phyloP scores from a whole-genome alignment of 2,888 invertebrate genomes.

The Chesias legatella region DNA sequence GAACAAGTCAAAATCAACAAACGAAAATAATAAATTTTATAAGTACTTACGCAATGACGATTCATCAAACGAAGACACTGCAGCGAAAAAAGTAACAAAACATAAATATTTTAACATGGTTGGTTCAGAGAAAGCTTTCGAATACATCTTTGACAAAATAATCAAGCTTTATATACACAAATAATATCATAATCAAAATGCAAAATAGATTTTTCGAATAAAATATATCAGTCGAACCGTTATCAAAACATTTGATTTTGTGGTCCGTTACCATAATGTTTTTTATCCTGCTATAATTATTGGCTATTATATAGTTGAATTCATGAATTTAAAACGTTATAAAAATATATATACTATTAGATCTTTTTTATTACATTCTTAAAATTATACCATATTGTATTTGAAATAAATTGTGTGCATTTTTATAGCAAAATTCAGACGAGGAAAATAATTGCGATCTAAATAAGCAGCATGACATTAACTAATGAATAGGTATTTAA shows the following conservation, averaged over 20 bases:
- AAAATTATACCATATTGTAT: no score
- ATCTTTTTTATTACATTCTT: no score
- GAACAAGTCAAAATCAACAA: no score
- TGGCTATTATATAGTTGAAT: no score
- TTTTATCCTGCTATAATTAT: no score
- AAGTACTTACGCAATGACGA: conserved; percentile 11
- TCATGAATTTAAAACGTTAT: no score
- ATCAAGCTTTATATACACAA: conserved; percentile 12
- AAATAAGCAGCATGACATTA: no score
- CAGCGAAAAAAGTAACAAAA: conserved; percentile 1
- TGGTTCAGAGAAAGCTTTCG: conserved; percentile 1
- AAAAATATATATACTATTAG: no score
- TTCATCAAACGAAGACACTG: conserved; percentile 4
- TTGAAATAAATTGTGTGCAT: no score
- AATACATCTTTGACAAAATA: neutral
- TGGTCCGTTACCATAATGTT: conserved; percentile 2
- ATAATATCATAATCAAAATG: conserved; percentile 12
- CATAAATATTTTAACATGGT: conserved; percentile 7
- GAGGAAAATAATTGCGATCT: no score
- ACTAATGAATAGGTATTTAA: no score
- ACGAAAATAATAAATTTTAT: neutral
- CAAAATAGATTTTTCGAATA: conserved; percentile 1
- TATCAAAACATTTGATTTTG: conserved; percentile 1
- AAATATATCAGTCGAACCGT: conserved; percentile 3
- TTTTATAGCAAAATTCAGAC: no score